These are phyloP conservation scores for Gibbula magus DNA, from an alignment of 2,888 invertebrate species.

Conservation along the genomic window DNA sequence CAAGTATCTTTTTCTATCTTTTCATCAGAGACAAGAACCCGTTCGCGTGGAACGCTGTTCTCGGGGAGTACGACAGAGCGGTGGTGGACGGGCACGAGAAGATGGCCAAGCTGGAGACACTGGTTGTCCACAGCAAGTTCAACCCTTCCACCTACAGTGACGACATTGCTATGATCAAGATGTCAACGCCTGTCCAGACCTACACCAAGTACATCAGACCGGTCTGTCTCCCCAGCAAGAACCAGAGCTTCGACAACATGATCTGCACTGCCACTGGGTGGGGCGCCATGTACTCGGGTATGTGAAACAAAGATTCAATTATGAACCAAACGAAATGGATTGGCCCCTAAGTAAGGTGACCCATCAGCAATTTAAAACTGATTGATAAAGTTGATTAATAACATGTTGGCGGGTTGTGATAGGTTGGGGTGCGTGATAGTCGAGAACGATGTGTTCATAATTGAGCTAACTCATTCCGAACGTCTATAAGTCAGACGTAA, in stretches of 20 bases:
- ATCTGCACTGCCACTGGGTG: slow-evolving; percentile 62
- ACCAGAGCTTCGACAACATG: slow-evolving; percentile 64
- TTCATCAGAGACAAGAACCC: slow-evolving; percentile 55
- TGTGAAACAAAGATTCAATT: neutral
- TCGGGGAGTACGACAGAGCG: slow-evolving; percentile 59
- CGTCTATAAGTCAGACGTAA: too few species aligned
- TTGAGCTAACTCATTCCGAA: too few species aligned
- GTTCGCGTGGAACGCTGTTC: slow-evolving; percentile 54
- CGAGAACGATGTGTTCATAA: too few species aligned
- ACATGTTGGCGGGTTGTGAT: too few species aligned
- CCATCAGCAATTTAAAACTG: too few species aligned
- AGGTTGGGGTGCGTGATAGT: too few species aligned
- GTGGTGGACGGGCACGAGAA: slow-evolving; percentile 56
- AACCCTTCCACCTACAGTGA: slow-evolving; percentile 78
- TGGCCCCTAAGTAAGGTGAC: too few species aligned
- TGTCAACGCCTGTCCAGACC: slow-evolving; percentile 81
- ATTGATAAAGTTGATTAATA: too few species aligned
- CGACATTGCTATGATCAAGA: slow-evolving; percentile 86
- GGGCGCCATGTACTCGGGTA: slow-evolving; percentile 58
- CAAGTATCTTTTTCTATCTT: neutral
- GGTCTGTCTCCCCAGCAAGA: slow-evolving; percentile 83
- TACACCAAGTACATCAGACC: slow-evolving; percentile 83
- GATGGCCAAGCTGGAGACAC: slow-evolving; percentile 51
- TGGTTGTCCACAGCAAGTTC: slow-evolving; percentile 86
- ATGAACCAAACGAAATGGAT: too few species aligned